Evolutionary conservation across 2,888 invertebrate species (phyloP).

Genomic region (Acleris cristana): DNA sequence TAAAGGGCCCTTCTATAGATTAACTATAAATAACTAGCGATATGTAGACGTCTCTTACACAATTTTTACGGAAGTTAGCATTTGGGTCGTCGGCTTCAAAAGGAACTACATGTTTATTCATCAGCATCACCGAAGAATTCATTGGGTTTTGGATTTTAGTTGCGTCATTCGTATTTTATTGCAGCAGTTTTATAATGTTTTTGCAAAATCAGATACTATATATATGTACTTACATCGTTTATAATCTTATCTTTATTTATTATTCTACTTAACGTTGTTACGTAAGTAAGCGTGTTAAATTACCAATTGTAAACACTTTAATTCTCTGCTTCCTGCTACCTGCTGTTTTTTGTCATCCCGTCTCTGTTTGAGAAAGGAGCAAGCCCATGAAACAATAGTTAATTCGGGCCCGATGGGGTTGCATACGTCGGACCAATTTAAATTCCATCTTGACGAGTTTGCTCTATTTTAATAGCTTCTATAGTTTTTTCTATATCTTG

Average conservation of each 20-base stretch:
- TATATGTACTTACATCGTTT: too few species aligned
- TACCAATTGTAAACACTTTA: constrained; percentile 36
- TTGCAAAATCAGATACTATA: too few species aligned
- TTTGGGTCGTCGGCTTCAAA: constrained; percentile 15
- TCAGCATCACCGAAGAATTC: not conserved
- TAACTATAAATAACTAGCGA: constrained; percentile 35
- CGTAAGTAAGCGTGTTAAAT: too few species aligned
- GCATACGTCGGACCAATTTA: constrained; percentile 65
- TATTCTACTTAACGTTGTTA: too few species aligned
- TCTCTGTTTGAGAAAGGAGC: constrained; percentile 72
- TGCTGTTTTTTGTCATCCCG: constrained; percentile 77
- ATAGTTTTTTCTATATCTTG: constrained; percentile 48
- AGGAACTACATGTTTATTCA: constrained; percentile 8
- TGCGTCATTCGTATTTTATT: too few species aligned
- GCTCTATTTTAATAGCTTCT: constrained; percentile 54
- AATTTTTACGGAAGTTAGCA: constrained; percentile 44
- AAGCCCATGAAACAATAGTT: constrained; percentile 77
- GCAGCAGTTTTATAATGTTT: too few species aligned
- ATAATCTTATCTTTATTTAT: not conserved
- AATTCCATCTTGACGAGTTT: constrained; percentile 65
- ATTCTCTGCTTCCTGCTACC: constrained; percentile 56
- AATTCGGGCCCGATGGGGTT: constrained; percentile 63
- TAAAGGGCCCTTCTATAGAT: constrained; percentile 52
- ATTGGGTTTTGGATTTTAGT: too few species aligned
- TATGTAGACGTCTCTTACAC: constrained; percentile 37